Evolutionary conservation across 2,113 vertebrate species (phyloP).

Genomic region (Regulus satrapa): DNA sequence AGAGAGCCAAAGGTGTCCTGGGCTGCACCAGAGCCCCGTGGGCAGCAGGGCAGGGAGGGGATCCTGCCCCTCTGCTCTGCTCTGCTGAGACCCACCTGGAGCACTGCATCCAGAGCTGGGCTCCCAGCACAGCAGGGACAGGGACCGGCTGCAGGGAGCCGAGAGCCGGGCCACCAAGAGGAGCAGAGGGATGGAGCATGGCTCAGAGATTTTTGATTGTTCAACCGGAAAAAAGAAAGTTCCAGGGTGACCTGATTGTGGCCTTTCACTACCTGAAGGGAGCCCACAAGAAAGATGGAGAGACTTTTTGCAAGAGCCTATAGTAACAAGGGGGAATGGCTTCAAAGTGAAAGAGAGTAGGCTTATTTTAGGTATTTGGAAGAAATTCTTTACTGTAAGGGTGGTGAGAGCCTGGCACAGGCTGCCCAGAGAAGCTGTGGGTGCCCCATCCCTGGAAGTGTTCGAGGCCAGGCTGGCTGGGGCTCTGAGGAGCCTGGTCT

Average conservation of each 20-base stretch:
- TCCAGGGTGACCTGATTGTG: neutral
- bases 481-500: neutral
- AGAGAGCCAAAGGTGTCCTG: neutral
- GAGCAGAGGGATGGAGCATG: fast-evolving
- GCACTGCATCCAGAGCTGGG: neutral
- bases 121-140: neutral
- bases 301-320: neutral
- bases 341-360: neutral
- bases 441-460: neutral
- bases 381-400: neutral
- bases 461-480: too few species aligned
- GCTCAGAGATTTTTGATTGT: neutral
- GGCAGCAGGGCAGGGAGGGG: neutral
- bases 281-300: neutral
- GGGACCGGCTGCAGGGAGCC: fast-evolving
- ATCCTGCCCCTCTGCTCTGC: neutral
- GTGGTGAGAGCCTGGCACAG: neutral
- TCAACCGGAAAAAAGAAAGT: neutral
- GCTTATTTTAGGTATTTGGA: neutral
- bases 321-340: neutral
- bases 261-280: neutral
- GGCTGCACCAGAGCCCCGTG: neutral
- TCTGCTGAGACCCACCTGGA: neutral
- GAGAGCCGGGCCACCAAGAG: neutral
- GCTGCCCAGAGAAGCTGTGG: neutral